Evolutionary conservation across 2,113 vertebrate species (phyloP).

Genomic region (Climacteris rufus): DNA sequence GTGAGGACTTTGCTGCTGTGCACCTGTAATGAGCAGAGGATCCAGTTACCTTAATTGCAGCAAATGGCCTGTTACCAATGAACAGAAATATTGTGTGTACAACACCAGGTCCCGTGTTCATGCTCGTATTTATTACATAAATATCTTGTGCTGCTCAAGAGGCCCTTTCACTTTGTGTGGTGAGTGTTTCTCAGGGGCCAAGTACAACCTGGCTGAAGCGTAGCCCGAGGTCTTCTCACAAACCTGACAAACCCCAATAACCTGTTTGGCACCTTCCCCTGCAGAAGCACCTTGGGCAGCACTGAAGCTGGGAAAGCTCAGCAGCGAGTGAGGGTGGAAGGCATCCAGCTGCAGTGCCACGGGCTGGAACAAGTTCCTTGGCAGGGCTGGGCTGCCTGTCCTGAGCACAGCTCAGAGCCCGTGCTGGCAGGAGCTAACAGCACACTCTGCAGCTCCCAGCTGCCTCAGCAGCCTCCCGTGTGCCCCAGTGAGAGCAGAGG

Average conservation of each 20-base stretch:
- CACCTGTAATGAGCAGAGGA: not conserved
- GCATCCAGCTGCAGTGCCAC: not conserved
- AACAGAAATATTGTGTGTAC: not conserved
- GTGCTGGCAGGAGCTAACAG: not conserved
- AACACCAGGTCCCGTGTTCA: not conserved
- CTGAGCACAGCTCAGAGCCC: not conserved
- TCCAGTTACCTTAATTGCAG: not conserved
- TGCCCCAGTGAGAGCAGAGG: fast-evolving
- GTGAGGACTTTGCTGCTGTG: not conserved
- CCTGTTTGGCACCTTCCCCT: not conserved
- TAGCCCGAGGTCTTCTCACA: not conserved
- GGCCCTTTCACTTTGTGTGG: not conserved
- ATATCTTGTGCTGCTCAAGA: not conserved
- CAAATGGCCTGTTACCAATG: not conserved
- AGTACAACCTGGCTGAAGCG: not conserved
- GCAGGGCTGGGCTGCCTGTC: not conserved
- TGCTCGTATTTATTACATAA: not conserved
- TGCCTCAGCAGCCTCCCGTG: not conserved
- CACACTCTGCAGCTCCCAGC: not conserved
- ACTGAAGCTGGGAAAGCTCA: not conserved
- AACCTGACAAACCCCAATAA: not conserved
- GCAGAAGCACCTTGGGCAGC: not conserved
- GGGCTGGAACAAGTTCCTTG: not conserved
- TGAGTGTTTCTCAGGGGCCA: not conserved
- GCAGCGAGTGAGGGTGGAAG: not conserved